Conservation (phyloP, 2,797 vertebrate genomes). For the Tympanoctomys barrerae region DNA sequence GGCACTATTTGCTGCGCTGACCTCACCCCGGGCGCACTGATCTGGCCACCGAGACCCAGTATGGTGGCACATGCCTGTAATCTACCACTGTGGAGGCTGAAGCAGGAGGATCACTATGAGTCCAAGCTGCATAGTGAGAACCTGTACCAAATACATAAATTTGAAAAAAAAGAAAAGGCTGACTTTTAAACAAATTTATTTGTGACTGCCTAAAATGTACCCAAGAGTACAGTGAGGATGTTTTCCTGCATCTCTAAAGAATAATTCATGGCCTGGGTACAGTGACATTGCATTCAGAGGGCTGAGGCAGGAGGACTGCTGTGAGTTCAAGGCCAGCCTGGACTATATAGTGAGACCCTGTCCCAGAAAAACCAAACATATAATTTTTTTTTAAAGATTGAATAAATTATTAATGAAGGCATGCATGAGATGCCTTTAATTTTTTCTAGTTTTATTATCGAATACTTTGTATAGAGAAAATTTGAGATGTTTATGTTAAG, state of each 20-base stretch:
- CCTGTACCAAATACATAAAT: too few relatives aligned
- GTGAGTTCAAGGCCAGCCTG: not conserved
- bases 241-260: slow-evolving; percentile 4
- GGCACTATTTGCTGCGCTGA: too few relatives aligned
- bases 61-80: too few relatives aligned
- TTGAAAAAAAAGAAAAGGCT: not conserved
- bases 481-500: not conserved
- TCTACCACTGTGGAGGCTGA: too few relatives aligned
- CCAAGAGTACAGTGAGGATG: not conserved
- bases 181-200: not conserved
- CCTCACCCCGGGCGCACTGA: too few relatives aligned
- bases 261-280: not conserved
- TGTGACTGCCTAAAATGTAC: not conserved
- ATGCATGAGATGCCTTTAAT: not conserved
- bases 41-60: too few relatives aligned
- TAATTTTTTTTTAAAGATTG: not conserved
- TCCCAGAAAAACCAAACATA: not conserved
- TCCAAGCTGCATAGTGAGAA: too few relatives aligned
- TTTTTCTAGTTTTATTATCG: not conserved
- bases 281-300: not conserved
- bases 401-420: slow-evolving; percentile 51
- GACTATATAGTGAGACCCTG: not conserved
- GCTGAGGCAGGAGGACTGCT: not conserved
- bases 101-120: too few relatives aligned
- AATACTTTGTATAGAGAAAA: slow-evolving; percentile 27